Evolutionary conservation across 2,888 invertebrate genomes (phyloP), one percentile per base, ranked within the genome.

Genomic region (Troilus luridus): DNA sequence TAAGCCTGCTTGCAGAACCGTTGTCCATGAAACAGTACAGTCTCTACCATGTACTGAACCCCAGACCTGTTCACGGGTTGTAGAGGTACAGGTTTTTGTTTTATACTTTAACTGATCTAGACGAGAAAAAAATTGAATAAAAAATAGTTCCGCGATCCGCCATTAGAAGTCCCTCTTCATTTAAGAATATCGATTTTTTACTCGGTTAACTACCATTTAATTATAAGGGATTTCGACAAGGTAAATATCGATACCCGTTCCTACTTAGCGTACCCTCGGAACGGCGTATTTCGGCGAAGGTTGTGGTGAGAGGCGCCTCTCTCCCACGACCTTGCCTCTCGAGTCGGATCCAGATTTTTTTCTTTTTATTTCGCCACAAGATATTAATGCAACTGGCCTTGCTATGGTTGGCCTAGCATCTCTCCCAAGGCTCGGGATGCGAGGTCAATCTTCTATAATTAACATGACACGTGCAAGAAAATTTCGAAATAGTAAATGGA

Each of bases 291-390:
- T 67, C 67, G 67, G 27, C 72, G 72, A 77, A 77, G 72, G 72
- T 17, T 41, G 72, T 41, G 72, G 72, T 77, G 72, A 77, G 72
- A 77, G 67, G 67, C 19, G 27, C 27, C 72, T 27, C 72, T 77
- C 41, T 41, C 72, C 72, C 72, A 77, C 72, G 72, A 77, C 72
- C 72, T 77, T 14, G 67, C 67, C 67, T 12, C 67, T 12, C 14
- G 27, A 77, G 12, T 24, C 12, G 41, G 72, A 77, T 17, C 27
- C 41, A 77, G 27, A 77, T 77, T 41, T 77, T 77, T 77, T 77
- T 77, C 72, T 77, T 41, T 77, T 77, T 77, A 77, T 41, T 77
- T 77, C 72, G 27, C 72, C 27, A 77, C 72, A 41, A 77, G 72
- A 77, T 77, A 41, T 77, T 77, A 77, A 77, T 27, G 41, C 41